A percentile compares a stretch with the other conserved stretches of the same genome.
Conservation (phyloP, 2,888 invertebrate species). For the Melinaea marsaeus region DNA sequence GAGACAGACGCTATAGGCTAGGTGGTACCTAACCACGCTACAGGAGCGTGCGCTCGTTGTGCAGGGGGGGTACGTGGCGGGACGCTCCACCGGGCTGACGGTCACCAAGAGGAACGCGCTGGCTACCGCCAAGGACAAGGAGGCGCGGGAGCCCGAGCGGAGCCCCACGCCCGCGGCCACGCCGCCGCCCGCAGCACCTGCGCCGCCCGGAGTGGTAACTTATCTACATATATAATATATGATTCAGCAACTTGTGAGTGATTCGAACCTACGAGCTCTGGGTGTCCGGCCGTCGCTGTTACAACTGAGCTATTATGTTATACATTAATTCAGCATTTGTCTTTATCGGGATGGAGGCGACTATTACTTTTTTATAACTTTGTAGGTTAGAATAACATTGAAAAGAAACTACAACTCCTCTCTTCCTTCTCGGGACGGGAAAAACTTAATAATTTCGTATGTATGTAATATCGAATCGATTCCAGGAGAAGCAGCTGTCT, state of each 20-base stretch:
- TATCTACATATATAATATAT: background rate
- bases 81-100: constrained; percentile 80
- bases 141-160: constrained; percentile 51
- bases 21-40: constrained; percentile 72
- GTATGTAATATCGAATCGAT: constrained; percentile 10
- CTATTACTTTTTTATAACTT: too few relatives aligned
- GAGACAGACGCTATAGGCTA: constrained; percentile 69
- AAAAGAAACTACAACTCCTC: too few relatives aligned
- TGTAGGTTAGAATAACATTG: too few relatives aligned
- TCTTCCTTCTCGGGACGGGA: too few relatives aligned
- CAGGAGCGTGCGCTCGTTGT: constrained; percentile 83
- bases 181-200: constrained; percentile 60
- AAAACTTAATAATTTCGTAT: too few relatives aligned
- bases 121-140: constrained; percentile 67
- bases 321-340: too few relatives aligned
- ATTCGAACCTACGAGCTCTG: too few relatives aligned
- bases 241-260: too few relatives aligned
- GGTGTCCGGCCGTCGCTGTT: too few relatives aligned
- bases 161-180: constrained; percentile 48
- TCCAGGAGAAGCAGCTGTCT: constrained; percentile 85
- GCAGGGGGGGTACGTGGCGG: constrained; percentile 82
- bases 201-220: constrained; percentile 47
- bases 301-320: too few relatives aligned
- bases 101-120: constrained; percentile 89
- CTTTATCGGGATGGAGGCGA: too few relatives aligned